phyloP scores from a whole-genome alignment of 2,113 vertebrate species.

The Aegypius monachus region DNA sequence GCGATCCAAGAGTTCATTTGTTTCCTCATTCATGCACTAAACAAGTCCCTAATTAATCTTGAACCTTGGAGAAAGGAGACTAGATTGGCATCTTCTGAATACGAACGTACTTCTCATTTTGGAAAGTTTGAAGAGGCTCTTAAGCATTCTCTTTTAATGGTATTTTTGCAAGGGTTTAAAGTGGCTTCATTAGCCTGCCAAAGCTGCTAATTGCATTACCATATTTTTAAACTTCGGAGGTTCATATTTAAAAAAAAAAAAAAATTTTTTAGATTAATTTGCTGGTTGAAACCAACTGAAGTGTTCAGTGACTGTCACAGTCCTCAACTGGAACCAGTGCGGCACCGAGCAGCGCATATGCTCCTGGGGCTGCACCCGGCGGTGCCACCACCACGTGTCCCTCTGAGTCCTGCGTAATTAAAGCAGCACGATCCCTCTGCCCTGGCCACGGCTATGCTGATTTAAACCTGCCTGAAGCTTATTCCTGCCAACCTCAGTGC shows the following conservation, averaged over 20 bases:
- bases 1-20: constrained; percentile 71
- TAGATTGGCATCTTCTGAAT: constrained; percentile 70
- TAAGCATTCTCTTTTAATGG: constrained; percentile 65
- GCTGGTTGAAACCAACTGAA: neutral
- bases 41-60: constrained; percentile 78
- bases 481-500: neutral
- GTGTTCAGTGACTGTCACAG: neutral
- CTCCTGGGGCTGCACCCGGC: neutral
- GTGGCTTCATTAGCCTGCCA: constrained; percentile 70
- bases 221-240: constrained; percentile 75
- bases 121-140: constrained; percentile 79
- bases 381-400: neutral
- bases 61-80: constrained; percentile 72
- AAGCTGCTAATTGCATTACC: constrained; percentile 77
- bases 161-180: constrained; percentile 67
- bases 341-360: neutral
- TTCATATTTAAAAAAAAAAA: neutral
- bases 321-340: neutral
- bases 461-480: neutral
- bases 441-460: fast-evolving
- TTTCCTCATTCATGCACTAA: constrained; percentile 74
- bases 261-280: neutral
- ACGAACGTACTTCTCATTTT: constrained; percentile 68
- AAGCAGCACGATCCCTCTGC: neutral
- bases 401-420: fast-evolving